Percentiles rank a stretch among this genome's conserved stretches.
Evolutionary conservation across 2,888 invertebrate species (phyloP).

Genomic region (Eurytoma adleriae): DNA sequence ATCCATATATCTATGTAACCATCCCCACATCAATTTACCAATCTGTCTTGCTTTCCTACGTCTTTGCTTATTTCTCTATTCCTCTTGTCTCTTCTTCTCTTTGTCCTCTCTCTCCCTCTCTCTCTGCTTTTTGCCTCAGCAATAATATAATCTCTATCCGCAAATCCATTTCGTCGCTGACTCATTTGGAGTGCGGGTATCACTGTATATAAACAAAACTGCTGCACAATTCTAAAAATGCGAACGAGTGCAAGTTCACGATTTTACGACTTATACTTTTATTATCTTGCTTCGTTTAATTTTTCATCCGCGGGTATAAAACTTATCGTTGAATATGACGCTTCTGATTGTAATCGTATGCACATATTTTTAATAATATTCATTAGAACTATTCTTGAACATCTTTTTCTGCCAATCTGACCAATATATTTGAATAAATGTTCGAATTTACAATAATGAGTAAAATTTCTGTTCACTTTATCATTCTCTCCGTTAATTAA

Average conservation of each 20-base stretch:
- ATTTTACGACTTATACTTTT: background rate
- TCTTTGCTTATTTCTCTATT: background rate
- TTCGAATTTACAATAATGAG: too few relatives aligned
- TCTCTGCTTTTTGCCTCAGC: background rate
- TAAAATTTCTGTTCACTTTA: too few relatives aligned
- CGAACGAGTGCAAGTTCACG: background rate
- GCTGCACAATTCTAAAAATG: background rate
- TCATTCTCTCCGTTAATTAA: too few relatives aligned
- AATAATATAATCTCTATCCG: too few relatives aligned
- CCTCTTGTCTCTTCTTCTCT: background rate
- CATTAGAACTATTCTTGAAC: too few relatives aligned
- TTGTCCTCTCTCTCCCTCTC: background rate
- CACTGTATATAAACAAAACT: conserved; percentile 1
- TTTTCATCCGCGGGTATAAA: too few relatives aligned
- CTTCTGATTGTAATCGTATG: too few relatives aligned
- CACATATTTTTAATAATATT: too few relatives aligned
- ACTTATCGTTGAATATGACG: too few relatives aligned
- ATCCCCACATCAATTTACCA: conserved; percentile 39
- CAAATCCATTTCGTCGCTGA: background rate
- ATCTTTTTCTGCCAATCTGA: too few relatives aligned
- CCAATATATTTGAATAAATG: too few relatives aligned
- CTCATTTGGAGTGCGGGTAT: background rate
- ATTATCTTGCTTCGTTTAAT: background rate
- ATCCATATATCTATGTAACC: conserved; percentile 36
- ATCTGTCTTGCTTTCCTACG: conserved; percentile 25